phyloP scores from a whole-genome alignment of 1,140 invertebrate species.

The Dysdera silvatica region DNA sequence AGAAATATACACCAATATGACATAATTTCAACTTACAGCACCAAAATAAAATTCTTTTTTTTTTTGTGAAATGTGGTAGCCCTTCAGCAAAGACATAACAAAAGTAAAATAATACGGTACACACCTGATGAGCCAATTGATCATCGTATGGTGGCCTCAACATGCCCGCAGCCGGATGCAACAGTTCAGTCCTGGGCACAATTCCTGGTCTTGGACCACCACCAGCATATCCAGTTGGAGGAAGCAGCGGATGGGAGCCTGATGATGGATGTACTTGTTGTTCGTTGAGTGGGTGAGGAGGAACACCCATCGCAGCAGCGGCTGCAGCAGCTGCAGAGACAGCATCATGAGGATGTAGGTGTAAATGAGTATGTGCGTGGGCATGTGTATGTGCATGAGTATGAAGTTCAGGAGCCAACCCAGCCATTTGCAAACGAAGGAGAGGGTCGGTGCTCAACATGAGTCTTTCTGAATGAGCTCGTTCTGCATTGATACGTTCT shows the following conservation, averaged over 20 bases:
- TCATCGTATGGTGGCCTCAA: constrained; percentile 67
- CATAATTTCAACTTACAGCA: too few species aligned
- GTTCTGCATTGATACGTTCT: constrained; percentile 44
- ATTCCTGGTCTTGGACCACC: constrained; percentile 28
- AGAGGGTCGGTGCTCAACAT: constrained; percentile 63
- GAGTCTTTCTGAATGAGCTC: constrained; percentile 56
- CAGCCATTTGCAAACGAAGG: constrained; percentile 75
- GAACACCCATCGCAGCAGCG: constrained; percentile 52
- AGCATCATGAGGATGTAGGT: constrained; percentile 68
- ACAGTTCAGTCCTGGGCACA: constrained; percentile 24
- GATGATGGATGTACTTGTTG: constrained; percentile 47
- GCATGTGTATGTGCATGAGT: constrained; percentile 71
- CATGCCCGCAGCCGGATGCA: constrained; percentile 59
- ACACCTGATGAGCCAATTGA: constrained; percentile 67
- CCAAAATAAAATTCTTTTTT: background rate
- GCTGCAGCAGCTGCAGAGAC: constrained; percentile 50
- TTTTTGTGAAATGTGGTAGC: background rate
- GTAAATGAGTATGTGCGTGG: constrained; percentile 62
- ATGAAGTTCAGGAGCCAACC: constrained; percentile 66
- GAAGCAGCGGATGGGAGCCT: constrained; percentile 32
- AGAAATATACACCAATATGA: too few species aligned
- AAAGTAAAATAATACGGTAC: background rate
- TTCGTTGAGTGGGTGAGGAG: constrained; percentile 48
- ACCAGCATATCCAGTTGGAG: constrained; percentile 32
- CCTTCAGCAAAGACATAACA: background rate